These are phyloP conservation scores for Osmerus eperlanus DNA, from an alignment of 2,113 vertebrate species.

Conservation along the genomic window DNA sequence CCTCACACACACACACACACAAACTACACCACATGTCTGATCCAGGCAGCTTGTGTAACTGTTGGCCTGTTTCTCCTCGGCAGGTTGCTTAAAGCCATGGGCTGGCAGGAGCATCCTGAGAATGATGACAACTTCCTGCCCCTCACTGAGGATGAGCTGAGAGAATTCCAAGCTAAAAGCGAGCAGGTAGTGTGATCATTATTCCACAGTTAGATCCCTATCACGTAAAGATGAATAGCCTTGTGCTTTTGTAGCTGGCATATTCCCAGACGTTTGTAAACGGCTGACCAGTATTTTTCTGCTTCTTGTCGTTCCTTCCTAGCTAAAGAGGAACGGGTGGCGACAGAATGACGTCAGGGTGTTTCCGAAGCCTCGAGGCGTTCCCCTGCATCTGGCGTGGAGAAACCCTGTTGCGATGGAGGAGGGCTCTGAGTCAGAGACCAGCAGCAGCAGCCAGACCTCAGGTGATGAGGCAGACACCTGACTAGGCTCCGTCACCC, in stretches of 20 bases:
- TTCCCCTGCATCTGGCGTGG: constrained; percentile 77
- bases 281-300: not conserved
- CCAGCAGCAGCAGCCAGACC: constrained; percentile 80
- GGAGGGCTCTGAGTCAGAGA: constrained; percentile 83
- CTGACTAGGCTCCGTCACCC: constrained; percentile 66
- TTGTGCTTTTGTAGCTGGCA: not conserved
- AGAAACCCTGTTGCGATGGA: constrained; percentile 76
- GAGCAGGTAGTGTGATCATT: constrained; percentile 72
- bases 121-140: constrained; percentile 88
- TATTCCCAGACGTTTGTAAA: not conserved
- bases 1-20: constrained; percentile 3
- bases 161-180: constrained; percentile 86
- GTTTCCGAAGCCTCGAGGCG: constrained; percentile 70
- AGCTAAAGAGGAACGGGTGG: constrained; percentile 85
- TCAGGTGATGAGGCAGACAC: constrained; percentile 81
- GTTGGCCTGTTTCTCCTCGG: constrained; percentile 19
- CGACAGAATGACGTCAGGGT: constrained; percentile 75
- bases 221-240: not conserved
- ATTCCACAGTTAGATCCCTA: no score
- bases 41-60: not conserved
- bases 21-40: not conserved
- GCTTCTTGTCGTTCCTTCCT: not conserved
- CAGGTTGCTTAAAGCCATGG: constrained; percentile 89
- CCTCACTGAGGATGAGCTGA: constrained; percentile 87
- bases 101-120: constrained; percentile 88